Evolutionary conservation across 2,113 vertebrate species (phyloP), one percentile per base, ranked within the genome.

Genomic region (Cavia porcellus): DNA sequence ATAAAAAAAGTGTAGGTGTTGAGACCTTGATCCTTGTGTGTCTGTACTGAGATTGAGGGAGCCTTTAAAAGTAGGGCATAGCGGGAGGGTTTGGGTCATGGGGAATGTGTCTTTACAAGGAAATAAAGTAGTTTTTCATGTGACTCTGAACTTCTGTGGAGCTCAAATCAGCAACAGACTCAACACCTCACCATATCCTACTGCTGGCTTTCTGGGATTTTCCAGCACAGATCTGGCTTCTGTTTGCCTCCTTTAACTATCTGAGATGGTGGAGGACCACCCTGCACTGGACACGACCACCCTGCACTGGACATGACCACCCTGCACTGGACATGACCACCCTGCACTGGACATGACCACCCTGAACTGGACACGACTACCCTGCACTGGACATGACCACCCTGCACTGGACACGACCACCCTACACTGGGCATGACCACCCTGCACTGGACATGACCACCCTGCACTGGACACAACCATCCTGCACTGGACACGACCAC

Each of bases 41-140:
- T 2, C 24, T 15, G 22, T 72, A 1, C 9, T 38, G 20, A 55
- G 20, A 9, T 0, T 2, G 0, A 0, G 20, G 17, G 7, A 1
- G 4, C 3, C n/a, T n/a, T 70, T 52, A 55, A 8, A 15, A 20
- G 11, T 4, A 47, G n/a, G 15, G 61, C 38, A 47, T 64, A 45
- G 4, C 2, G 10, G 14, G 38, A 86, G 83, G 17, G 35, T 9
- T 32, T 7, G 50, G 28, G 30, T 30, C 12, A 7, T n/a, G 68
- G 61, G 52, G n/a, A n/a, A 38, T 25, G 22, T 15, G 35, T 2
- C 13, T 5, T 7, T 7, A 42, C 11, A 28, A 13, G 24, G 55
- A 38, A 7, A 32, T 17, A 35, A 38, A 9, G 70, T 72, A 38
- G 13, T 28, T 42, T 24, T 38, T 28, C 22, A 25, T 45, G n/a